Percentiles rank a stretch among this genome's conserved stretches.
Evolutionary conservation across 1,140 invertebrate species (phyloP).

Genomic region (Probaryconus sp.): DNA sequence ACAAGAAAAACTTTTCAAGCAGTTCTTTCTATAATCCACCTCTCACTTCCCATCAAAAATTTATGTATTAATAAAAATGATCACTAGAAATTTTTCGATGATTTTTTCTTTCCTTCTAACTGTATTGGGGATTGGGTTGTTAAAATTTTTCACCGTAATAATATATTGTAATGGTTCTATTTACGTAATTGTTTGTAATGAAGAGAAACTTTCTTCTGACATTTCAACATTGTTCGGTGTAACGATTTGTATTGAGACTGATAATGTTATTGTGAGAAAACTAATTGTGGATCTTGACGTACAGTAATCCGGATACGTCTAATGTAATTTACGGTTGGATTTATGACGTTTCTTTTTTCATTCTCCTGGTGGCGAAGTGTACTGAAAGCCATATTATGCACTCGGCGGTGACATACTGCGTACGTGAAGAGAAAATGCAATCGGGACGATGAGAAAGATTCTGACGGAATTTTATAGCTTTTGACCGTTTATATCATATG

Average conservation of each 20-base stretch:
- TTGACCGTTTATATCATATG: slow-evolving; percentile 16
- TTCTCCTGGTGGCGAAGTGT: slow-evolving; percentile 56
- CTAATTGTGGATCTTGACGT: slow-evolving; percentile 47
- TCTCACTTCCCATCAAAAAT: no score
- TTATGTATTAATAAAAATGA: slow-evolving; percentile 15
- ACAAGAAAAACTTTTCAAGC: slow-evolving; percentile 26
- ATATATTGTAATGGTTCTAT: no score
- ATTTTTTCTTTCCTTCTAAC: no score
- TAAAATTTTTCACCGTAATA: no score
- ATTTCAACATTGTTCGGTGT: no score
- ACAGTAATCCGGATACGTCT: slow-evolving; percentile 54
- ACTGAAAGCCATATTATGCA: slow-evolving; percentile 65
- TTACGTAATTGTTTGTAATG: no score
- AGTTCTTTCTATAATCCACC: slow-evolving; percentile 11
- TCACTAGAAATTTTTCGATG: no score
- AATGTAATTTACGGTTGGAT: slow-evolving; percentile 49
- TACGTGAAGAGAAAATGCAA: slow-evolving; percentile 67
- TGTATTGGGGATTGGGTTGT: no score
- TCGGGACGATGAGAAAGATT: slow-evolving; percentile 38
- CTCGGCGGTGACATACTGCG: slow-evolving; percentile 68
- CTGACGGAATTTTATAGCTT: slow-evolving; percentile 31
- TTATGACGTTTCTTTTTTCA: slow-evolving; percentile 55
- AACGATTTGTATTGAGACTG: slow-evolving; percentile 45
- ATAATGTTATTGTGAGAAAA: slow-evolving; percentile 25
- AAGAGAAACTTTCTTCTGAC: no score